Base-by-base conservation (phyloP, 2,888 invertebrate genomes). In the Norana najaformis region DNA sequence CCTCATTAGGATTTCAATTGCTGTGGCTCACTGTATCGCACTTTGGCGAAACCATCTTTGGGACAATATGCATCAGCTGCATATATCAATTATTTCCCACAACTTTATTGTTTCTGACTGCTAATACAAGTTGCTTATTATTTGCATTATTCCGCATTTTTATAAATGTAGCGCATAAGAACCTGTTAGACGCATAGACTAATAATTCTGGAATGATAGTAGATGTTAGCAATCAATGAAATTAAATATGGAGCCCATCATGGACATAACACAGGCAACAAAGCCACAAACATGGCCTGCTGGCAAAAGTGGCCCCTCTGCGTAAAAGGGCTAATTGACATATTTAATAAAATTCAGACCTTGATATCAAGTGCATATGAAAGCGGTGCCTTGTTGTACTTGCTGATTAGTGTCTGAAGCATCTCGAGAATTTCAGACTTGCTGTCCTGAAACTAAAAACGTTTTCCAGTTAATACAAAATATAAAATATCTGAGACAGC, bases 291-390 rank as follows among this genome's bases (percentile, higher is more conserved):
- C 11, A n/a, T 69, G n/a, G 69, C 6, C n/a, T n/a, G 11, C n/a
- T 69, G 30, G 69, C n/a, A n/a, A n/a, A n/a, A n/a, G n/a, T n/a
- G n/a, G n/a, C n/a, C n/a, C n/a, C n/a, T 47, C 47, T 47, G 20
- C 30, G 69, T 23, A 88, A 36, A 88, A 23, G 23, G 37, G 23
- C 23, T 11, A 88, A 37, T 23, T 23, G 36, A 13, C 36, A 88
- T 83, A 37, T 88, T 89, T n/a, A 13, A 69, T 47, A 16, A 88
- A 20, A 35, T 30, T 36, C 20, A 88, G 91, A 94, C 94, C 93
- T 94, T 94, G 69, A 94, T 93, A 41, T 94, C 94, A 83, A 94
- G 92, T 35, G 93, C 93, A 93, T 94, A 94, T 37, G 94, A 93
- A 18, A 94, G 89, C 35, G 94, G 92, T 88, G 93, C 93, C 90